Evolutionary conservation across 2,113 vertebrate genomes (phyloP).

Genomic region (Oryctolagus cuniculus): DNA sequence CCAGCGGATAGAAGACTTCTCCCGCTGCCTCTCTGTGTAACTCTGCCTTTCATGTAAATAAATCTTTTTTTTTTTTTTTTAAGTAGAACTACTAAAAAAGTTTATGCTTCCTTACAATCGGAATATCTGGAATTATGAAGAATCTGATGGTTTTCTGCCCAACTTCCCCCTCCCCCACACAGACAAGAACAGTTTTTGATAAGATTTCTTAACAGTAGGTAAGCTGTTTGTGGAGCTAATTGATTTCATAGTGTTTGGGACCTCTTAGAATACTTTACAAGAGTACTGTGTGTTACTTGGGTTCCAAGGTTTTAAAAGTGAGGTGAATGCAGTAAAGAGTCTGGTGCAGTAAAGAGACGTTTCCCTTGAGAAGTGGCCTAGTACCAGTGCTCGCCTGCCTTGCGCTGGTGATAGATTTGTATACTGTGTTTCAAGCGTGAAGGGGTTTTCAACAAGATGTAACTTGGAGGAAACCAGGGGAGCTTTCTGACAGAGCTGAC

Average conservation of each 20-base stretch:
- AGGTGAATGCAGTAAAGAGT: neutral
- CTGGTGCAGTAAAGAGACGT: neutral
- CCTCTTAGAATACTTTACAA: neutral
- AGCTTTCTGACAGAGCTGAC: neutral
- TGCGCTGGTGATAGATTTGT: neutral
- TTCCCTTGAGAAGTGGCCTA: constrained; percentile 38
- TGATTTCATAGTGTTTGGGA: neutral
- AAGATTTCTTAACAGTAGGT: neutral
- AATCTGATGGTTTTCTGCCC: neutral
- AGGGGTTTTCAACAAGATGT: neutral
- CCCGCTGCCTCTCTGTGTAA: too few relatives aligned
- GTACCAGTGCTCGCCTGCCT: neutral
- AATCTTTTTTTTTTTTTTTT: too few relatives aligned
- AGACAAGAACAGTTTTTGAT: neutral
- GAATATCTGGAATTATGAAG: neutral
- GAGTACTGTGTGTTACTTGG: neutral
- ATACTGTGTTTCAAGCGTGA: neutral
- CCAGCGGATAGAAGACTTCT: too few relatives aligned
- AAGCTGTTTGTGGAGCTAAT: neutral
- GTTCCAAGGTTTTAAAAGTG: neutral
- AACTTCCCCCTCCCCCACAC: accelerated
- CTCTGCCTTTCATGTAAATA: too few relatives aligned
- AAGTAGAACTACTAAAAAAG: neutral
- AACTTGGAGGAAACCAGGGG: neutral
- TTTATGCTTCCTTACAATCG: neutral